These are phyloP conservation scores for Zosterops lateralis DNA, from an alignment of 2,113 vertebrate genomes.

Conservation along the genomic window DNA sequence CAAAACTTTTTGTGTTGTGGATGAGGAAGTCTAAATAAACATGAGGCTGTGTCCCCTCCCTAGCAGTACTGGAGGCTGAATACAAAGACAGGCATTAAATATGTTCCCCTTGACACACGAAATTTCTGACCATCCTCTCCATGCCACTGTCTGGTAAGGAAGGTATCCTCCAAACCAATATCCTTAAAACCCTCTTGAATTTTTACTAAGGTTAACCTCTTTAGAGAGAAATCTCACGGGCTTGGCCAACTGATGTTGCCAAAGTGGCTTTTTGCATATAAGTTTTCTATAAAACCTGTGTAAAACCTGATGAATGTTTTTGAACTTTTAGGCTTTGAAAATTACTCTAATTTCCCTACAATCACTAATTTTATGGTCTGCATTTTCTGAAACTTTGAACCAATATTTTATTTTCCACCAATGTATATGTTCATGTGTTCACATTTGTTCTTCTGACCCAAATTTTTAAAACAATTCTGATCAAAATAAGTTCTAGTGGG, in stretches of 20 bases:
- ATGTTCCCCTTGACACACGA: neutral
- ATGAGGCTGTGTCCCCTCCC: neutral
- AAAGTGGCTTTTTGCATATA: neutral
- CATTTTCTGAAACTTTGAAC: neutral
- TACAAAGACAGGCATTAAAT: neutral
- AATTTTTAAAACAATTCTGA: neutral
- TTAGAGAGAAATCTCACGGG: neutral
- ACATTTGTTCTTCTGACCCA: neutral
- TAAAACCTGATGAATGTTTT: neutral
- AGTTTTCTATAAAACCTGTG: neutral
- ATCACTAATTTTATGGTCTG: fast-evolving
- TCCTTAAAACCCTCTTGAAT: neutral
- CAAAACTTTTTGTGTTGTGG: neutral
- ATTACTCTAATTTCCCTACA: neutral
- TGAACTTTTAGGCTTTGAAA: neutral
- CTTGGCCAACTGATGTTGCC: neutral
- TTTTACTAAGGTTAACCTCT: neutral
- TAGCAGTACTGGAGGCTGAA: fast-evolving
- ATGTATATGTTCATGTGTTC: neutral
- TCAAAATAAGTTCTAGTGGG: neutral
- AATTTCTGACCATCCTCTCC: neutral
- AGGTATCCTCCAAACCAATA: neutral
- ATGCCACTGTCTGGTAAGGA: fast-evolving
- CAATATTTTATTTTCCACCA: neutral
- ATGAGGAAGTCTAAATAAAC: neutral